Evolutionary conservation across 2,888 invertebrate genomes (phyloP), one percentile per base, ranked within the genome.

Genomic region (Aromia moschata): DNA sequence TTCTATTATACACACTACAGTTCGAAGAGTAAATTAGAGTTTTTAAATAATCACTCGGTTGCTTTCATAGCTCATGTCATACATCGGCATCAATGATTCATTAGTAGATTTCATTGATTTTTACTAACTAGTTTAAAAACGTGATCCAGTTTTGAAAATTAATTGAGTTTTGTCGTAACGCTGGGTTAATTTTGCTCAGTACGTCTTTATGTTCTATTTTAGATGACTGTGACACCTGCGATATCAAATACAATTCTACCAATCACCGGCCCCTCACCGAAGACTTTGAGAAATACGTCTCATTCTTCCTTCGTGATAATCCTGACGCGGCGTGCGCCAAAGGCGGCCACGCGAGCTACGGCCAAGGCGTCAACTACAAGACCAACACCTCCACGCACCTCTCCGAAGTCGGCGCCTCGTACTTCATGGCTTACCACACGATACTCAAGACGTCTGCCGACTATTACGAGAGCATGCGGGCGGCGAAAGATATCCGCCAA

Each of bases 371-470:
- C 25, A 88, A 88, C 74, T 88, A 87, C 60, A 62, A 75, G n/a
- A 78, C 76, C 0, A 74, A 84, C 68, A 65, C 70, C 1, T 74
- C 67, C 7, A 73, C 80, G 10, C 75, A 80, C 1, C 72, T 82
- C 14, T 81, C 86, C 0, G 70, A 76, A 2, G 87, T 93, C 0
- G 87, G 86, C 0, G 91, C 96, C 0, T 92, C 93, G 0, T 94
- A 96, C 79, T 98, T 94, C 80, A 96, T 93, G 93, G 87, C 93
- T 0, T 99, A 96, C 81, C 98, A 99, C 82, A 92, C 94, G 0
- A 92, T 96, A 14, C 81, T 98, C 38, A 95, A 94, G 80, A 88
- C 90, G 0, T 96, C 96, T 0, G 81, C 85, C 7, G 98, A 99
- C 78, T 99, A 94, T 78, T 97, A 95, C 72, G 87, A 88, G 14